Percentiles rank a stretch among this genome's conserved stretches.
phyloP scores from a whole-genome alignment of 2,113 vertebrate species.

The Corythaeola cristata region DNA sequence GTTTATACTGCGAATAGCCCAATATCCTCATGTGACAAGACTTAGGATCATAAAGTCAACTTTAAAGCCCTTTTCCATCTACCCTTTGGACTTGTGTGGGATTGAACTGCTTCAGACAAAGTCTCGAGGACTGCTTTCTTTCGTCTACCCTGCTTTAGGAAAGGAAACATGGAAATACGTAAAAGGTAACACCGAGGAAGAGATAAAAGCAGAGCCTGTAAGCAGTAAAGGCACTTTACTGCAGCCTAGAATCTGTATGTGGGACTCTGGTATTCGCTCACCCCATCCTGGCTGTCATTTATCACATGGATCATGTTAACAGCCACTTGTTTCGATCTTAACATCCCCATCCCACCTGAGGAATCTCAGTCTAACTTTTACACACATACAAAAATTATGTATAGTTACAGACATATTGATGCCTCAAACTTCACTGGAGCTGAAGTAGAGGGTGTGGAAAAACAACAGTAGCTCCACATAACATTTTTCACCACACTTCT shows the following conservation, averaged over 20 bases:
- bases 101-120: neutral
- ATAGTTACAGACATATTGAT: neutral
- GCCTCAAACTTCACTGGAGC: neutral
- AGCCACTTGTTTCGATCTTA: neutral
- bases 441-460: neutral
- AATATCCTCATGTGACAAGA: conserved; percentile 34
- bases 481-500: neutral
- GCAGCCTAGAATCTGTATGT: neutral
- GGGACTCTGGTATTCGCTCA: neutral
- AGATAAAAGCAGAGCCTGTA: neutral
- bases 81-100: neutral
- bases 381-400: neutral
- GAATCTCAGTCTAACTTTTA: neutral
- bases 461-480: neutral
- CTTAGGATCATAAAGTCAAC: neutral
- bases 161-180: neutral
- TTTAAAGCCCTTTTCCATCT: neutral
- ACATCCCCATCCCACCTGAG: neutral
- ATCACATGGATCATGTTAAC: neutral
- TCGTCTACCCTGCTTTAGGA: neutral
- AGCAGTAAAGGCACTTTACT: neutral
- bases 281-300: neutral
- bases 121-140: neutral
- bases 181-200: neutral
- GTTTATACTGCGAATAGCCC: neutral